Conservation (phyloP, 1,140 invertebrate genomes). For the Pogonomyrmex barbatus region DNA sequence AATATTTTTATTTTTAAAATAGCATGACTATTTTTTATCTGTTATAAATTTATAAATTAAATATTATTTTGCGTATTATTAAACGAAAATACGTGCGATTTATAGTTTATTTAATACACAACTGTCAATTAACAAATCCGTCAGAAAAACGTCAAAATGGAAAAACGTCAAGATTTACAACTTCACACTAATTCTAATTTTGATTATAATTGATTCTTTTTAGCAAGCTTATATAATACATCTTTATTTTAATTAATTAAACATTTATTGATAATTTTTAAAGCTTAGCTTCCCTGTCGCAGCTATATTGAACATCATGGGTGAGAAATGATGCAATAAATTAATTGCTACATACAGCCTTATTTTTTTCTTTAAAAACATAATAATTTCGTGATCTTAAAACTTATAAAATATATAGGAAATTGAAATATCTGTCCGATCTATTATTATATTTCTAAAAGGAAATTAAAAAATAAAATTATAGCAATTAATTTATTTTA, state of each 20-base stretch:
- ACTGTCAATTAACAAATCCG: slow-evolving; percentile 8
- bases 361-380: too few species aligned
- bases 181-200: background rate
- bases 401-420: too few species aligned
- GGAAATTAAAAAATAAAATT: too few species aligned
- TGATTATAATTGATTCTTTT: background rate
- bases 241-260: slow-evolving; percentile 4
- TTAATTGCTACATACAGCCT: too few species aligned
- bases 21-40: background rate
- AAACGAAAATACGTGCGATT: background rate
- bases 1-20: background rate
- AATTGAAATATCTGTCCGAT: too few species aligned
- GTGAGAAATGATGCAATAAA: too few species aligned
- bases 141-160: background rate
- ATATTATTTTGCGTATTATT: background rate
- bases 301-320: too few species aligned
- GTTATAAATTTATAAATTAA: background rate
- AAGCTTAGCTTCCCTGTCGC: too few species aligned
- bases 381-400: too few species aligned
- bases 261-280: background rate
- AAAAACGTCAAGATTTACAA: background rate
- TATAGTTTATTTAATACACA: background rate
- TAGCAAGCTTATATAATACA: background rate
- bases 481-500: too few species aligned
- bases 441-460: too few species aligned